Evolutionary conservation across 2,797 vertebrate species (phyloP), one percentile per base, ranked within the genome.

Genomic region (Rallus crepitans): DNA sequence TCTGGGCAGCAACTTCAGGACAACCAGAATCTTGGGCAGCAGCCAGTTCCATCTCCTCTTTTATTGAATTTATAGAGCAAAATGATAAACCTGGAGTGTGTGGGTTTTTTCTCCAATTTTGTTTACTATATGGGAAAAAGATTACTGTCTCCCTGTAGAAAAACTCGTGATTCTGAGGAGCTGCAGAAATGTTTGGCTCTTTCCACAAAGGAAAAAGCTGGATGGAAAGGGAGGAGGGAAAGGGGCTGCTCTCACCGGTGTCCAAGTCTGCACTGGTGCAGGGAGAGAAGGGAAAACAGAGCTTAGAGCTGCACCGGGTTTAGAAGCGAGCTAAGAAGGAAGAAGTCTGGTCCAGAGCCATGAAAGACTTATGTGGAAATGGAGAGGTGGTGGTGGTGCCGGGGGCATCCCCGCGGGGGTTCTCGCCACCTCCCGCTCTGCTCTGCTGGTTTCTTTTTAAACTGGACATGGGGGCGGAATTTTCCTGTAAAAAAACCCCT

Each of bases 171-270:
- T 27, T 31, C 9, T 18, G 63, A 48, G 45, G 10, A 65, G 9
- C 0, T 9, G 57, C 28, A 37, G 61, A 18, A 40, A 13, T 0
- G 14, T 61, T 75, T 11, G 47, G 12, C 23, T 5, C 8, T 57
- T 39, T 11, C n/a, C 9, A 0, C 3, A 31, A 47, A 69, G 40
- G 50, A 12, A 25, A 7, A 61, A 56, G 57, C 24, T 9, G 35
- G 23, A 2, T 27, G 78, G 65, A 40, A 64, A 25, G 48, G 15
- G 19, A 9, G 6, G 33, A 31, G 20, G 24, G 27, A 30, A 23
- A 21, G 9, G 27, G 45, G n/a, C 8, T 0, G 2, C 14, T 35
- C 0, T 6, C 0, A 2, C 30, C 0, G 2, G 11, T 40, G 6
- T 18, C 53, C 24, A n/a, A n/a, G n/a, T n/a, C n/a, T n/a, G n/a